Conservation (phyloP, 2,113 vertebrate genomes). For the Macquaria ambigua region DNA sequence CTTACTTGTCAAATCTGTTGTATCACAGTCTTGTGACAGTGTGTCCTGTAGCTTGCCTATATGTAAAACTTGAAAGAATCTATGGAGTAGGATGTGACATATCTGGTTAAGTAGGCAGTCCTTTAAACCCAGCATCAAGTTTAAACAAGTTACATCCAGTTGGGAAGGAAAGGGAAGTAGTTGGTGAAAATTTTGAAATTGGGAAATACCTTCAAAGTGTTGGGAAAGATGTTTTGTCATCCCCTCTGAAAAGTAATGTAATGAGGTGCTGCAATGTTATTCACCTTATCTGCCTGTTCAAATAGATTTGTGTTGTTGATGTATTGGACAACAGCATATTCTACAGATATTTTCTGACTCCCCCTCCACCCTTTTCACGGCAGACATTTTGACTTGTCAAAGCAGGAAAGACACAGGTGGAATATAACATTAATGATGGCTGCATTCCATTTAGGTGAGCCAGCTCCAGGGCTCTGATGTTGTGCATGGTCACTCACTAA, state of each 20-base stretch:
- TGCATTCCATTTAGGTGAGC: too few relatives aligned
- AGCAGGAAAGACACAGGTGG: too few relatives aligned
- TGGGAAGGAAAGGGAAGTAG: neutral
- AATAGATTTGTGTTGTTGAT: too few relatives aligned
- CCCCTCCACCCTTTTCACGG: too few relatives aligned
- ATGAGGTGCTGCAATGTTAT: neutral
- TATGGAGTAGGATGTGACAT: neutral
- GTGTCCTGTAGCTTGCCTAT: neutral
- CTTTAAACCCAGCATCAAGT: neutral
- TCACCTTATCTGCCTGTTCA: neutral
- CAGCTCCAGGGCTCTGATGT: too few relatives aligned
- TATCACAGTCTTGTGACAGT: neutral
- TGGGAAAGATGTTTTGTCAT: neutral
- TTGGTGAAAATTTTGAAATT: neutral
- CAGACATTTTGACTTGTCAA: too few relatives aligned
- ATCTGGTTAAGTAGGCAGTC: neutral
- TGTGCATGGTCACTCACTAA: too few relatives aligned
- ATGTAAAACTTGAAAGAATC: neutral
- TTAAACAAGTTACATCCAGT: neutral
- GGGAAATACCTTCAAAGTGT: neutral
- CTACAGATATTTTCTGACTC: too few relatives aligned
- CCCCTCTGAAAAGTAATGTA: neutral
- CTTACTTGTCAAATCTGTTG: conserved; percentile 1
- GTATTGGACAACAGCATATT: too few relatives aligned
- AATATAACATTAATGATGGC: too few relatives aligned